Evolutionary conservation across 1,140 invertebrate genomes (phyloP).

Genomic region (Aphelenchoides avenae): DNA sequence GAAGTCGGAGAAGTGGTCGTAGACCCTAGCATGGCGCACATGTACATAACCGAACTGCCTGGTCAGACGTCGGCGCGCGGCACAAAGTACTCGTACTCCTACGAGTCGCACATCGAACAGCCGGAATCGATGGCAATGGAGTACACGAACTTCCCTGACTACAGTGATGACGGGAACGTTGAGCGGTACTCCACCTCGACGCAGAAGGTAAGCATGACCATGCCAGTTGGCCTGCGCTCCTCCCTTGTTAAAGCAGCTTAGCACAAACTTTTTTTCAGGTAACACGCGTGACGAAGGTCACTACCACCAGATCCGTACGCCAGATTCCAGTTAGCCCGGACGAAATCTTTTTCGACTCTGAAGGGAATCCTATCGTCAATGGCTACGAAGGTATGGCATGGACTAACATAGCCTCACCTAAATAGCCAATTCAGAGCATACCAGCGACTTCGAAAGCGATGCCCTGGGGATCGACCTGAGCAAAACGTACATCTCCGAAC

Average conservation of each 20-base stretch:
- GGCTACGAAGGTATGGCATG: slow-evolving; percentile 36
- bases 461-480: slow-evolving; percentile 50
- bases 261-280: slow-evolving; percentile 42
- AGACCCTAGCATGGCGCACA: slow-evolving; percentile 58
- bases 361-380: slow-evolving; percentile 52
- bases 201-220: slow-evolving; percentile 45
- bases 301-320: slow-evolving; percentile 53
- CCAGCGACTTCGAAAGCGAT: slow-evolving; percentile 5
- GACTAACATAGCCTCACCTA: not conserved
- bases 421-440: slow-evolving; percentile 5
- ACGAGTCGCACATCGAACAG: slow-evolving; percentile 53
- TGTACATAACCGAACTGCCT: slow-evolving; percentile 52
- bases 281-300: slow-evolving; percentile 58
- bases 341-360: slow-evolving; percentile 53
- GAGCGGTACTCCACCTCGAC: slow-evolving; percentile 52
- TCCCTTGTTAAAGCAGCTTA: not conserved
- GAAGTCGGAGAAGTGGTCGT: slow-evolving; percentile 51
- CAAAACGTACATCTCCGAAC: slow-evolving; percentile 39
- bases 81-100: slow-evolving; percentile 53
- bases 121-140: slow-evolving; percentile 27
- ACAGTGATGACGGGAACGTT: slow-evolving; percentile 29
- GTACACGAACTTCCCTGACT: not conserved
- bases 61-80: slow-evolving; percentile 49
- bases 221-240: not conserved
- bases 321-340: slow-evolving; percentile 53